These are phyloP conservation scores for Stichodactyla mertensii DNA, from an alignment of 64 coral and sea anemone genomes.

Conservation along the genomic window DNA sequence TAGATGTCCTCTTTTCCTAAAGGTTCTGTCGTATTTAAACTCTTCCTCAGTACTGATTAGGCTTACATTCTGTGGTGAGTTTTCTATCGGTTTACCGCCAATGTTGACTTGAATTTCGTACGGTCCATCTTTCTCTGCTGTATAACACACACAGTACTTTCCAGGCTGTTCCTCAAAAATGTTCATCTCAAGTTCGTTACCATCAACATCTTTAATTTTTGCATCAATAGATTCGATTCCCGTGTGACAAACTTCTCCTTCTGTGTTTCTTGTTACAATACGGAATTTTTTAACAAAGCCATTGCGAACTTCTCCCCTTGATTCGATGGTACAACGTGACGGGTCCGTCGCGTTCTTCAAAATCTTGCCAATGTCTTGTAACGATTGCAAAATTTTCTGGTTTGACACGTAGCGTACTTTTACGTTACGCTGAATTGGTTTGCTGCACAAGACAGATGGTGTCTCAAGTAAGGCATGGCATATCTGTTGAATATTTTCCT, in stretches of 20 bases:
- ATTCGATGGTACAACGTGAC: background rate
- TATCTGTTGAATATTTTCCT: background rate
- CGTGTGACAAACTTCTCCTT: background rate
- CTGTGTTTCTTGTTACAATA: background rate
- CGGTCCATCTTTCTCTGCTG: background rate
- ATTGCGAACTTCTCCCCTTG: background rate
- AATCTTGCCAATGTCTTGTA: background rate
- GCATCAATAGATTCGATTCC: background rate
- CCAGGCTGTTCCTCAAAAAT: background rate
- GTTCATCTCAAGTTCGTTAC: background rate
- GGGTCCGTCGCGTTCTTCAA: background rate
- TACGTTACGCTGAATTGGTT: background rate
- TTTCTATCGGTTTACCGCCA: background rate
- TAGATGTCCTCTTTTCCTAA: constrained; percentile 46
- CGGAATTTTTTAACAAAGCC: background rate
- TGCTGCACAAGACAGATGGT: background rate
- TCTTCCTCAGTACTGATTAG: background rate
- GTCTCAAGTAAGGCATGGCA: no score
- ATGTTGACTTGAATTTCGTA: background rate
- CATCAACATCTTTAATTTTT: background rate
- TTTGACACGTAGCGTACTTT: background rate
- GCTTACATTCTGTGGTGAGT: background rate
- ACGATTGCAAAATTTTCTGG: background rate
- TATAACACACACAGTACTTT: background rate
- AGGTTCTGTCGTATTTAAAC: constrained; percentile 4